These are phyloP conservation scores for Hucho hucho DNA, from an alignment of 2,113 vertebrate species.

Conservation along the genomic window DNA sequence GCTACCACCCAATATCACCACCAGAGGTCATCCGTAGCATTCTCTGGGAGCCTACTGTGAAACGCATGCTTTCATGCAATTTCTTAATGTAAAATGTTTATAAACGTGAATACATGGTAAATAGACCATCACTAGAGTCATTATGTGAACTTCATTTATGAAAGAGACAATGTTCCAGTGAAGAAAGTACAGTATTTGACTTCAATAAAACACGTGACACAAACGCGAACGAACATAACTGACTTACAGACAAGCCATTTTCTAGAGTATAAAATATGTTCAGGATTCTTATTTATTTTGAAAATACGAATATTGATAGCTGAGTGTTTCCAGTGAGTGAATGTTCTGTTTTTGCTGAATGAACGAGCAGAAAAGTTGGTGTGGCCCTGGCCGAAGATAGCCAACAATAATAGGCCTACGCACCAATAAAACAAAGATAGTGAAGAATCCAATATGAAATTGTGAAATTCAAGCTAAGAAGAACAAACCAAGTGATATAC, in stretches of 20 bases:
- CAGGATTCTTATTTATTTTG: background rate
- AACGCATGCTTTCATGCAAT: background rate
- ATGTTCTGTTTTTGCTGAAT: background rate
- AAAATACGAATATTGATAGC: background rate
- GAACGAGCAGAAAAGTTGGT: background rate
- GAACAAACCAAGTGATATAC: background rate
- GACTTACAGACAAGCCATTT: too few relatives aligned
- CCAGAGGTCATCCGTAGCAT: slow-evolving; percentile 43
- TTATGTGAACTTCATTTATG: too few relatives aligned
- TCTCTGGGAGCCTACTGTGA: background rate
- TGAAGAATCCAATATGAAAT: background rate
- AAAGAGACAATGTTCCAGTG: too few relatives aligned
- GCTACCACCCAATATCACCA: slow-evolving; percentile 16
- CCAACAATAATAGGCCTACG: background rate
- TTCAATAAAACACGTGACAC: too few relatives aligned
- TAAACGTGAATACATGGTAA: too few relatives aligned
- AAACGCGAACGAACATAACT: too few relatives aligned
- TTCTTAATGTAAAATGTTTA: too few relatives aligned
- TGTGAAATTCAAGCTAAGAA: background rate
- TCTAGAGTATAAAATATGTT: background rate
- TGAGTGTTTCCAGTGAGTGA: background rate
- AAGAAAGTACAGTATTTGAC: too few relatives aligned
- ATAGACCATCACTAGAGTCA: too few relatives aligned
- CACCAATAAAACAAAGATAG: background rate
- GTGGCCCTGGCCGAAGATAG: background rate